Evolutionary conservation across 2,888 invertebrate species (phyloP).

Genomic region (Hetaerina titia): DNA sequence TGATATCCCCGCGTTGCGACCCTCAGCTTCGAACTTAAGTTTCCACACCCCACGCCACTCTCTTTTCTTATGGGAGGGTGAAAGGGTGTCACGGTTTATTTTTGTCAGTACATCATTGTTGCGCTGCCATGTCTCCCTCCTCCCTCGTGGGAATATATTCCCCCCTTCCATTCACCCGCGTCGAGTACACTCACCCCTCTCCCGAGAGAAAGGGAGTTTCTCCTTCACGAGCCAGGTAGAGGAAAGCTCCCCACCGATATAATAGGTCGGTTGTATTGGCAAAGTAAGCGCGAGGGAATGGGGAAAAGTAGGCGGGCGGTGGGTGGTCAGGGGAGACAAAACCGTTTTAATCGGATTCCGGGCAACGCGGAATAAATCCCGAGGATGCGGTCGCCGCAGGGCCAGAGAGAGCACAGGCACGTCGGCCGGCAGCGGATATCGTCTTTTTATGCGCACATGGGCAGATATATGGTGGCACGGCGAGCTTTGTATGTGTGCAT

Average conservation of each 20-base stretch:
- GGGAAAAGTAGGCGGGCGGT: too few relatives aligned
- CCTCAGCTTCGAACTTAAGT: constrained; percentile 6
- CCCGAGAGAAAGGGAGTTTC: neutral
- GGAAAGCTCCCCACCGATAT: neutral
- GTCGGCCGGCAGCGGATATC: too few relatives aligned
- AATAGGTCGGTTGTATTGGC: neutral
- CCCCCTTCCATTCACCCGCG: neutral
- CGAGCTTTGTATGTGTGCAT: too few relatives aligned
- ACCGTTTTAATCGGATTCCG: too few relatives aligned
- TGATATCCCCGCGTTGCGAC: neutral
- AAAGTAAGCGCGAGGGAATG: neutral
- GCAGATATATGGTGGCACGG: too few relatives aligned
- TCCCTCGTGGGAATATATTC: neutral
- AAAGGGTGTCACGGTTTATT: neutral
- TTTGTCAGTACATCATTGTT: neutral
- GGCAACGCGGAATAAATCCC: too few relatives aligned
- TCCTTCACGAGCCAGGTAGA: too few relatives aligned
- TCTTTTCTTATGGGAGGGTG: neutral
- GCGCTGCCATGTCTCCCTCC: neutral
- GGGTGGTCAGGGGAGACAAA: too few relatives aligned
- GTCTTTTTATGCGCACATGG: too few relatives aligned
- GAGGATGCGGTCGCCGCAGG: too few relatives aligned
- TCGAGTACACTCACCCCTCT: too few relatives aligned
- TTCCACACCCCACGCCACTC: neutral
- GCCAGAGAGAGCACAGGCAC: too few relatives aligned